phyloP scores from a whole-genome alignment of 1,140 invertebrate genomes.

The Brachystomella parvula region DNA sequence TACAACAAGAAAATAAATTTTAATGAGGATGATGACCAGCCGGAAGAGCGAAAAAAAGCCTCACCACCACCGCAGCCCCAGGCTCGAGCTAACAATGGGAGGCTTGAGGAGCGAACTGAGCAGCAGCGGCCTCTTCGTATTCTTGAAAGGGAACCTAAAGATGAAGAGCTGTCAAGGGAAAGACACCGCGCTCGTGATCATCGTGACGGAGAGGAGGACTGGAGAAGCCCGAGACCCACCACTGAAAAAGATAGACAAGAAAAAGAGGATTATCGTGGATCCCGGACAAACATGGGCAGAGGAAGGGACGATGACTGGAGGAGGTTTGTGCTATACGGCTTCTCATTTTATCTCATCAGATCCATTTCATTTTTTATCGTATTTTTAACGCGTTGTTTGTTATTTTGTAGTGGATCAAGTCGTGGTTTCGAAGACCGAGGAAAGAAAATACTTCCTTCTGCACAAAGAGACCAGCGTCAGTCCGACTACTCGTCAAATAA shows the following conservation, averaged over 20 bases:
- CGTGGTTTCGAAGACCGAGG: conserved; percentile 2
- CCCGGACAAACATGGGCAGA: neutral
- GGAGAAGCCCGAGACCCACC: neutral
- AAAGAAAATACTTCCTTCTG: neutral
- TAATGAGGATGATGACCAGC: conserved; percentile 70
- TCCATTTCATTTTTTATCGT: neutral
- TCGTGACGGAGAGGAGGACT: conserved; percentile 1
- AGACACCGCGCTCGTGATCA: conserved; percentile 13
- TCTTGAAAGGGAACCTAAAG: conserved; percentile 17
- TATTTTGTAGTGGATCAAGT: neutral
- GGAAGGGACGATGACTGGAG: conserved; percentile 30
- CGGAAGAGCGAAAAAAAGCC: conserved; percentile 22
- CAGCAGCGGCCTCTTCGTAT: conserved; percentile 5
- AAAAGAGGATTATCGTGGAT: neutral
- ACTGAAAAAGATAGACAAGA: neutral
- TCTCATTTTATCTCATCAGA: neutral
- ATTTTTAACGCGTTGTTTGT: neutral
- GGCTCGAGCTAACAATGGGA: neutral
- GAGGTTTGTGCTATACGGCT: conserved; percentile 17
- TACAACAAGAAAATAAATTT: conserved; percentile 91
- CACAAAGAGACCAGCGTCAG: neutral
- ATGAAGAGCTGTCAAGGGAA: conserved; percentile 12
- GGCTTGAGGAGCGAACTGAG: neutral
- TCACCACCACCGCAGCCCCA: neutral
- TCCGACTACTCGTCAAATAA: conserved; percentile 13